Evolutionary conservation across 2,797 vertebrate genomes (phyloP).

Genomic region (Aratinga solstitialis): DNA sequence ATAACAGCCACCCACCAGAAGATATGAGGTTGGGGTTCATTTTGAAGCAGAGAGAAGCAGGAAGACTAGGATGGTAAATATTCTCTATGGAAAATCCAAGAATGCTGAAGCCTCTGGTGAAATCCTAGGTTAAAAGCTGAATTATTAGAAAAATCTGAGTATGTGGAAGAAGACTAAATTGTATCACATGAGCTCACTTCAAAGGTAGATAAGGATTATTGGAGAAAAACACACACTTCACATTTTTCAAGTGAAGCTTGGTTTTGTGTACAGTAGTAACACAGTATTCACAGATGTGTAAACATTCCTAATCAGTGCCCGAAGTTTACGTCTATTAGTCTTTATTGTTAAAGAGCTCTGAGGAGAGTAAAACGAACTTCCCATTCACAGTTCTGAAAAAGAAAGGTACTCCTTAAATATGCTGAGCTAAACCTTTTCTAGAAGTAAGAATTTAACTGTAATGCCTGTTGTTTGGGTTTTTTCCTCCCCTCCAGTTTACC

Average conservation of each 20-base stretch:
- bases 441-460: background rate
- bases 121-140: background rate
- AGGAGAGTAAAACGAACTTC: background rate
- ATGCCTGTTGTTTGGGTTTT: background rate
- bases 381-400: background rate
- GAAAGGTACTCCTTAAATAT: background rate
- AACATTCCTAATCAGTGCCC: background rate
- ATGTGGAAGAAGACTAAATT: background rate
- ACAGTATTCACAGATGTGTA: background rate
- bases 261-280: background rate
- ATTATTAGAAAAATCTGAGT: background rate
- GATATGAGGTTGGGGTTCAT: background rate
- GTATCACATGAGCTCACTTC: background rate
- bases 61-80: background rate
- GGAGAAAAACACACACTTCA: background rate
- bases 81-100: background rate
- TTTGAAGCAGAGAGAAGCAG: background rate
- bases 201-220: background rate
- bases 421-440: background rate
- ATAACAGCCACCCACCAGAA: background rate
- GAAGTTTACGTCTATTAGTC: background rate
- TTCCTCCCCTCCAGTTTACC: constrained; percentile 79
- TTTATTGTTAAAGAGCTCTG: background rate
- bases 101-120: background rate
- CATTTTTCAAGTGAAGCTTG: background rate